These are phyloP conservation scores for Tachypleus tridentatus DNA, from an alignment of 1,140 invertebrate species.

Conservation along the genomic window DNA sequence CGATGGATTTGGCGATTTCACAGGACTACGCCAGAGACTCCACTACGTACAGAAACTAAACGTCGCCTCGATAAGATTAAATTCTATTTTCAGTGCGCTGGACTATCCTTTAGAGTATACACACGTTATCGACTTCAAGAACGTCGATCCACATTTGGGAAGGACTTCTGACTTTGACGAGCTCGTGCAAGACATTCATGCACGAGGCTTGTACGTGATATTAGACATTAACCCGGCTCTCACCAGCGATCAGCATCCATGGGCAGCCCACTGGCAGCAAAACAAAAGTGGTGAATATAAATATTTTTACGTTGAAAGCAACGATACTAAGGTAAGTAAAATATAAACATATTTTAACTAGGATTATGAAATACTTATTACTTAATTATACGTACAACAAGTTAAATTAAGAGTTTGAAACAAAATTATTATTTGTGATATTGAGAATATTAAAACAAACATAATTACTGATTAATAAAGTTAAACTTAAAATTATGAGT, in stretches of 20 bases:
- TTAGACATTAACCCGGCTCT: constrained; percentile 45
- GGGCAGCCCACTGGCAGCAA: constrained; percentile 23
- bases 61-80: constrained; percentile 51
- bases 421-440: too few species aligned
- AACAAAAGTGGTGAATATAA: constrained; percentile 14
- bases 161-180: constrained; percentile 48
- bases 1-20: constrained; percentile 27
- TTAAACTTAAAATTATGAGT: too few species aligned
- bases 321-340: constrained; percentile 13
- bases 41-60: constrained; percentile 41
- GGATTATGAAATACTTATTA: too few species aligned
- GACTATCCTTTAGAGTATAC: constrained; percentile 55
- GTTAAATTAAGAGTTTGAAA: too few species aligned
- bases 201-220: constrained; percentile 54
- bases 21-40: constrained; percentile 17
- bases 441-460: too few species aligned
- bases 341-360: too few species aligned
- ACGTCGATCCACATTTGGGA: constrained; percentile 52
- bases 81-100: constrained; percentile 55
- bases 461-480: too few species aligned
- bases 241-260: constrained; percentile 25
- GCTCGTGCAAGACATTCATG: constrained; percentile 45
- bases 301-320: constrained; percentile 19
- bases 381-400: too few species aligned
- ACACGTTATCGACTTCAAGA: constrained; percentile 46